phyloP scores from a whole-genome alignment of 2,888 invertebrate genomes.

The Xylota sylvarum region DNA sequence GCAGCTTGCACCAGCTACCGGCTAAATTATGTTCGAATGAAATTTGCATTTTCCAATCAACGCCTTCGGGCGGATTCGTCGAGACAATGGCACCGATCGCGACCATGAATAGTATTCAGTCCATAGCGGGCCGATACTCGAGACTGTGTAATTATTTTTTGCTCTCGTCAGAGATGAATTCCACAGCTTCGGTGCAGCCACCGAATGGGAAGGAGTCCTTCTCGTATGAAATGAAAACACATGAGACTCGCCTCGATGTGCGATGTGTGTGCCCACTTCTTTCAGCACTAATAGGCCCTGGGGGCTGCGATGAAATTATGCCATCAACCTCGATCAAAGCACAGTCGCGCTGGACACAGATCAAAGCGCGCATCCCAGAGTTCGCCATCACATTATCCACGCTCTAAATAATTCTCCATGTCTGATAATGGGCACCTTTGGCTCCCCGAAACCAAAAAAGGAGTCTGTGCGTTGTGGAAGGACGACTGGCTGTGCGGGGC shows the following conservation, averaged over 20 bases:
- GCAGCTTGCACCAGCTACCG: slow-evolving; percentile 68
- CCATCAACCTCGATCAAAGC: slow-evolving; percentile 84
- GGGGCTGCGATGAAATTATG: slow-evolving; percentile 84
- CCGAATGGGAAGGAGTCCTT: slow-evolving; percentile 53
- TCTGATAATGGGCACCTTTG: slow-evolving; percentile 77
- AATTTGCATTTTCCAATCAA: slow-evolving; percentile 84
- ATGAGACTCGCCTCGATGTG: not conserved
- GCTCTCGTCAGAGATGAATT: slow-evolving; percentile 54
- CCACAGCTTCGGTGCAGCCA: slow-evolving; percentile 24
- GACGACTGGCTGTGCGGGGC: slow-evolving; percentile 27
- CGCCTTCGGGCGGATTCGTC: slow-evolving; percentile 82
- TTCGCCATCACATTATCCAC: slow-evolving; percentile 76
- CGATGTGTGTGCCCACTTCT: slow-evolving; percentile 49
- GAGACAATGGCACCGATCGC: slow-evolving; percentile 68
- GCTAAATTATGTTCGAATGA: slow-evolving; percentile 72
- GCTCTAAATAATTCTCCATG: slow-evolving; percentile 77
- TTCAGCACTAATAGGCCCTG: slow-evolving; percentile 81
- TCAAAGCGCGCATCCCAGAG: slow-evolving; percentile 73
- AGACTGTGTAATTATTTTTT: slow-evolving; percentile 73
- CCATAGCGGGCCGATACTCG: slow-evolving; percentile 45
- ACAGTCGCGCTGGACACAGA: slow-evolving; percentile 76
- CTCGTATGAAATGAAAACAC: not conserved
- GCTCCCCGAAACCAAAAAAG: slow-evolving; percentile 73
- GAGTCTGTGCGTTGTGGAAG: slow-evolving; percentile 35
- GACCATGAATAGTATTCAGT: slow-evolving; percentile 52